Percentiles rank a stretch among this genome's conserved stretches.
These are phyloP conservation scores for Sula dactylatra DNA, from an alignment of 2,113 vertebrate species.

Conservation along the genomic window DNA sequence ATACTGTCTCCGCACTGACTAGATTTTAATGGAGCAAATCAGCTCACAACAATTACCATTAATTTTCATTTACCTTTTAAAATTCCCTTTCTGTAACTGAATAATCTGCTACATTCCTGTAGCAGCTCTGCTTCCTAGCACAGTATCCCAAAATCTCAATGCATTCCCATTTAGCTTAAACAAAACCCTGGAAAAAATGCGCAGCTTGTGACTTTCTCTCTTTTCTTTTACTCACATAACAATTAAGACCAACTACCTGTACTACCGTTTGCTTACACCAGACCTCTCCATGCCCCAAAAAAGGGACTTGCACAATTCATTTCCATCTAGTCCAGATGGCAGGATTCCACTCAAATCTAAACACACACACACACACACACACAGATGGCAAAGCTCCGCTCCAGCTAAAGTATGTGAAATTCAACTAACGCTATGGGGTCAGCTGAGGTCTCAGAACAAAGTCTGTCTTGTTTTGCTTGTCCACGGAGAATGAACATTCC, in stretches of 20 bases:
- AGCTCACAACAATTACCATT: neutral
- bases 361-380: neutral
- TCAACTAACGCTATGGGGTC: neutral
- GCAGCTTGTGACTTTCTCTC: neutral
- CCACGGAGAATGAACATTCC: neutral
- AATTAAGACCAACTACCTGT: neutral
- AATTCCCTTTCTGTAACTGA: neutral
- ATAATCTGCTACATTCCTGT: neutral
- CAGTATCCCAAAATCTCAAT: neutral
- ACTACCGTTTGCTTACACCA: neutral
- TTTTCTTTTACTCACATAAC: neutral
- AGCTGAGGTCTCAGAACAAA: conserved; percentile 43
- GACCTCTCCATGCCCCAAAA: neutral
- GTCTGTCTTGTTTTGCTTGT: conserved; percentile 25
- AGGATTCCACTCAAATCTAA: neutral
- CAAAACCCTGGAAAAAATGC: neutral
- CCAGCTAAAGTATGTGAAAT: neutral
- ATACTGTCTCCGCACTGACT: neutral
- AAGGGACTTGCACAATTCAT: neutral
- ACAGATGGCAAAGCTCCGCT: neutral
- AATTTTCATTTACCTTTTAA: neutral
- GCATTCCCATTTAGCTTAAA: neutral
- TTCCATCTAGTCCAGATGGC: neutral
- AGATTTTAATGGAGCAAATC: neutral
- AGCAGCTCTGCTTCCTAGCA: neutral